phyloP scores from a whole-genome alignment of 2,888 invertebrate genomes.

The Matsumyia berberina region DNA sequence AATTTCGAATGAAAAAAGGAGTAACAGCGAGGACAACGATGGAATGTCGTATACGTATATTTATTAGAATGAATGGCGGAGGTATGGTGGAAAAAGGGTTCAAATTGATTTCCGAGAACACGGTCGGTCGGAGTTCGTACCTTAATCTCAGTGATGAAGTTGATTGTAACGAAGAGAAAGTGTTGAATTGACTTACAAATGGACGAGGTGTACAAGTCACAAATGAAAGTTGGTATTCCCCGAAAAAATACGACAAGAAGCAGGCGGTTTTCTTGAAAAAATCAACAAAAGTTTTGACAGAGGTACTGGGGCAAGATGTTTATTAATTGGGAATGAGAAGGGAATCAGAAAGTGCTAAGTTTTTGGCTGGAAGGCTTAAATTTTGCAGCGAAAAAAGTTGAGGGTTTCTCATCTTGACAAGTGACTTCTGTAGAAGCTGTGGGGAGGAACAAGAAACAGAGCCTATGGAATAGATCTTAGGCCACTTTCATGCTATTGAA shows the following conservation, averaged over 20 bases:
- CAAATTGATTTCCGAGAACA: conserved; percentile 26
- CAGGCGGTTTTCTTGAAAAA: not conserved
- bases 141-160: conserved; percentile 24
- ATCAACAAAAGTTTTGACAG: conserved; percentile 2
- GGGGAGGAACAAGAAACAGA: too few relatives aligned
- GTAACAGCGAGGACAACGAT: not conserved
- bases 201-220: not conserved
- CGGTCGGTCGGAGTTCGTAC: not conserved
- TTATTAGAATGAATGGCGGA: conserved; percentile 7
- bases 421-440: too few relatives aligned
- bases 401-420: too few relatives aligned
- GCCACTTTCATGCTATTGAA: too few relatives aligned
- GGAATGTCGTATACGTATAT: conserved; percentile 2
- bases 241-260: not conserved
- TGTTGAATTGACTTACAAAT: conserved; percentile 4
- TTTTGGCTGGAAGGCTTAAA: too few relatives aligned
- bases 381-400: too few relatives aligned
- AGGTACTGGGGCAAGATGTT: not conserved
- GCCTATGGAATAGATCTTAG: too few relatives aligned
- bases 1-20: not conserved
- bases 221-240: conserved; percentile 3
- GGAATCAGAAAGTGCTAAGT: not conserved
- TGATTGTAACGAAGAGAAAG: conserved; percentile 20
- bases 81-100: conserved; percentile 20
- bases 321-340: not conserved